These are phyloP conservation scores for Muntiacus reevesi DNA, from an alignment of 2,113 vertebrate genomes.

Conservation along the genomic window DNA sequence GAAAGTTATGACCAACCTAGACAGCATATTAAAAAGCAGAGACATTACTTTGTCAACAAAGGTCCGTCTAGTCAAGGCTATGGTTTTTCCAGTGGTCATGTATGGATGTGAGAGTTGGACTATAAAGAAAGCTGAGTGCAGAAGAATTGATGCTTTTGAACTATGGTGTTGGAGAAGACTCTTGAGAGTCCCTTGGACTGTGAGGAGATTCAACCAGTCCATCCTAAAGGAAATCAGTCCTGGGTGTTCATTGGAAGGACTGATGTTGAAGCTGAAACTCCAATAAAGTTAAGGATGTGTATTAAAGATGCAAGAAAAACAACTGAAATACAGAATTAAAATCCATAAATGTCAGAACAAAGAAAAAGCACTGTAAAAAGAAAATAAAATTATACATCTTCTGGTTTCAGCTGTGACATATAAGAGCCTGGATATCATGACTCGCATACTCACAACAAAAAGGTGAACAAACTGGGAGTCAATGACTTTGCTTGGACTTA, in stretches of 20 bases:
- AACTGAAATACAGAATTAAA: background rate
- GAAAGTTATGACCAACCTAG: background rate
- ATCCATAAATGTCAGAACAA: background rate
- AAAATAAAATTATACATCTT: background rate
- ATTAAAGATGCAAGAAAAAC: background rate
- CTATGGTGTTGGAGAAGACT: background rate
- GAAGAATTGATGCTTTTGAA: background rate
- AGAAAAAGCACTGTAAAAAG: background rate
- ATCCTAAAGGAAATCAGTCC: background rate
- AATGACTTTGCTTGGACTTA: background rate
- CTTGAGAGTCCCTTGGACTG: background rate
- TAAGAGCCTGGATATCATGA: too few species aligned
- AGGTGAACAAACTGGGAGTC: background rate
- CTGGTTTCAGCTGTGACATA: background rate
- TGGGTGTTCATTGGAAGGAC: background rate
- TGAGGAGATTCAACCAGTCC: background rate
- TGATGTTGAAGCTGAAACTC: background rate
- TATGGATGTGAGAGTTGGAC: background rate
- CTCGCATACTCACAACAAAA: background rate
- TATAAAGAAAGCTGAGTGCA: background rate
- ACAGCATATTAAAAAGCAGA: background rate
- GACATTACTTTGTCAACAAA: background rate
- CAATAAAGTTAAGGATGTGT: background rate
- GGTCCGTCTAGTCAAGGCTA: background rate
- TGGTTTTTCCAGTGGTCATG: background rate